A percentile compares a stretch with the other conserved stretches of the same genome.
Evolutionary conservation across 1,140 invertebrate species (phyloP).

Genomic region (Thaumatotibia leucotreta): DNA sequence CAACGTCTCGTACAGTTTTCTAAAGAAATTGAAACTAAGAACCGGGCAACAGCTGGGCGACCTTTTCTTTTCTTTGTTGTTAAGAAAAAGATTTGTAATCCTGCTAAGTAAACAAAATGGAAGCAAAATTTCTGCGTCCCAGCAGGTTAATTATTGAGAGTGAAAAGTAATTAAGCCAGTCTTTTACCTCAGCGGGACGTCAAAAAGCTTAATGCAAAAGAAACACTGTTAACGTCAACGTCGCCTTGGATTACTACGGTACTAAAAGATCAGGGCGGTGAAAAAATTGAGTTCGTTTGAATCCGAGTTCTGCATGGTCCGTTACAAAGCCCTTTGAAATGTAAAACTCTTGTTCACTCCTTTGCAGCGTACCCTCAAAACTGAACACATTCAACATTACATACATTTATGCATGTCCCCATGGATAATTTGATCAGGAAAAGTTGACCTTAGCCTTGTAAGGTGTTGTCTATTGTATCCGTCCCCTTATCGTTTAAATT

Average conservation of each 20-base stretch:
- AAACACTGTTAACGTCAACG: slow-evolving; percentile 8
- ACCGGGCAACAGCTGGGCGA: background rate
- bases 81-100: slow-evolving; percentile 9
- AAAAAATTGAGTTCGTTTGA: slow-evolving; percentile 22
- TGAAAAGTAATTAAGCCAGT: slow-evolving; percentile 13
- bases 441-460: background rate
- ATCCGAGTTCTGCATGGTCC: slow-evolving; percentile 25
- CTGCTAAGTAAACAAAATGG: slow-evolving; percentile 10
- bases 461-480: no score
- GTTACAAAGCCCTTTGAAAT: slow-evolving; percentile 40
- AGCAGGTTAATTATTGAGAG: slow-evolving; percentile 13
- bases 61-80: slow-evolving; percentile 4
- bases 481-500: no score
- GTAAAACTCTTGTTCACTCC: slow-evolving; percentile 30
- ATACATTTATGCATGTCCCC: background rate
- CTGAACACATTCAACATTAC: slow-evolving; percentile 9
- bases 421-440: background rate
- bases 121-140: background rate
- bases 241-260: background rate
- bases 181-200: slow-evolving; percentile 6
- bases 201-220: slow-evolving; percentile 9
- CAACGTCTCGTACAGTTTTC: slow-evolving; percentile 12
- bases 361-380: slow-evolving; percentile 32
- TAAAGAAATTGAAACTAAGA: slow-evolving; percentile 14
- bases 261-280: slow-evolving; percentile 15